Base-by-base conservation (phyloP, 2,888 invertebrate species). In the Furcula furcula region DNA sequence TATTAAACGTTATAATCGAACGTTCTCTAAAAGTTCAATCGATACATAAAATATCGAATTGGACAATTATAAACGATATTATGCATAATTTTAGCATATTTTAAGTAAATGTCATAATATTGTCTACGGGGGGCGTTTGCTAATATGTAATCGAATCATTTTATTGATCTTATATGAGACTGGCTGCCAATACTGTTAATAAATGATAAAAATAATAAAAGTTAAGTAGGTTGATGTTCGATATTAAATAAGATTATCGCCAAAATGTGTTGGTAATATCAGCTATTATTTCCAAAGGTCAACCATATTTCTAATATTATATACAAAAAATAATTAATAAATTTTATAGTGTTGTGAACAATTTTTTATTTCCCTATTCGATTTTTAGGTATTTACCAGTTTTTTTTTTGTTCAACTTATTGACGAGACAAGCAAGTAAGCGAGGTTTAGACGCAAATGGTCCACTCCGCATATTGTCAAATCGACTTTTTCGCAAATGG, bases 21-120 rank as follows among this genome's bases (percentile, higher is more conserved):
- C 27, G 23, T 11, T 31, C 13, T 26, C 12, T n/a, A 21, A 51
- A 51, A 46, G 48, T 55, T 55, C 40, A 55, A 46, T 49, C 27
- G 26, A 41, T 55, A 36, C 46, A 60, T 58, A 58, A 62, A 64
- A 55, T 36, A 39, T 40, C 29, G 54, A 54, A 59, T 51, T 33
- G 37, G 34, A 55, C 40, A 49, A 60, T 58, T 43, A 32, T 49
- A 31, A 51, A 51, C 41, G 34, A 46, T 22, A 21, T 28, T 38
- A 33, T 46, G 58, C 55, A 70, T 71, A 65, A 56, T 55, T 55
- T 56, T 42, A 42, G 45, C 54, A 58, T 67, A 63, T 60, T 46
- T 65, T 62, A 42, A 34, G 31, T 10, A 53, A 61, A 65, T 59
- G 49, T 61, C 58, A 55, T 55, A 62, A 58, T 60, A 61, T 40